Base-by-base conservation (phyloP, 2,888 invertebrate species). In the Erpobdella octoculata region DNA sequence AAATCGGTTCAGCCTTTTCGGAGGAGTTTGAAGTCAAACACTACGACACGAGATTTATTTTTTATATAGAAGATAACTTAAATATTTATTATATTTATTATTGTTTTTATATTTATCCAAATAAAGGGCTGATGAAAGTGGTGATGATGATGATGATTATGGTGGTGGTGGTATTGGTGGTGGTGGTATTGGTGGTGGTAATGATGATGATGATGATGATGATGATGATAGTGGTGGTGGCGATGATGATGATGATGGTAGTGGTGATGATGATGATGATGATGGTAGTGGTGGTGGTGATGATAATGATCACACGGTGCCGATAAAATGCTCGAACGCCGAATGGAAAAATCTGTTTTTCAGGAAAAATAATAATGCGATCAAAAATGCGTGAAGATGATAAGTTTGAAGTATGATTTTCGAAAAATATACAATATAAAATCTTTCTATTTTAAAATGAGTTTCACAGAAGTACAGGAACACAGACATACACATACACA, bases 211-310 rank as follows among this genome's bases (percentile, higher is more conserved):
- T 59, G 31, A 59, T 59, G 59, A 59, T 59, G 59, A 59, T 59
- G 59, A 59, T 59, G 59, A 59, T 59, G 59, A 59, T 6, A 28
- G 25, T 5, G 72, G 12, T 35, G 28, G 71, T 31, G 70, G 18
- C 9, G 61, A 21, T 9, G 70, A 70, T 70, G 64, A 35, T 70
- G 70, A 70, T 3, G 61, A 70, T 64, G 61, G 33, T 31, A 36
- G 4, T 31, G 62, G 6, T 70, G 70, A 64, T 70, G 61, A 65
- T 70, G 61, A 68, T 70, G 70, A 70, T 70, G 70, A 70, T 66
- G 37, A 70, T 36, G 68, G 41, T 69, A 38, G 21, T 38, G 67
- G 70, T 69, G 68, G 41, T 69, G 66, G 21, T 38, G 67, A 71
- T 69, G 71, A 70, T 21, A 64, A 71, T 25, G 41, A 65, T 0